phyloP scores from a whole-genome alignment of 2,888 invertebrate species.

The Mythimna loreyi region DNA sequence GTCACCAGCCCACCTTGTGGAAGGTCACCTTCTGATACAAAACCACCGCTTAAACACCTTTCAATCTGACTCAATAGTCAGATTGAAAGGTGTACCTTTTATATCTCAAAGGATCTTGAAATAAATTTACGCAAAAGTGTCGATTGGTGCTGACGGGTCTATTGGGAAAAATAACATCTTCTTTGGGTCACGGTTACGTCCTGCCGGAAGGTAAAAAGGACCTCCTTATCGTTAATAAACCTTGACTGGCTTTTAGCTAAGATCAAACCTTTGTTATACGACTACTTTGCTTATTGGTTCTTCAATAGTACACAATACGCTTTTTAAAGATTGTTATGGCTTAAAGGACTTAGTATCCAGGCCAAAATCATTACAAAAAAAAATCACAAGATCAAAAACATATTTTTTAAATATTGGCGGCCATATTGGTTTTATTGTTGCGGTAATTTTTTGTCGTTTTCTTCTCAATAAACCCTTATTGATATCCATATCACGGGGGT shows the following conservation, averaged over 20 bases:
- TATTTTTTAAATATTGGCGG: too few relatives aligned
- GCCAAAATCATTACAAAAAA: too few relatives aligned
- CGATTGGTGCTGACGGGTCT: constrained; percentile 44
- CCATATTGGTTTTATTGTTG: too few relatives aligned
- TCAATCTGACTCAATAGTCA: neutral
- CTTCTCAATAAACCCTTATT: too few relatives aligned
- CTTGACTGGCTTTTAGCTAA: constrained; percentile 60
- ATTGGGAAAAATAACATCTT: constrained; percentile 51
- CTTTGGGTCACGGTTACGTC: constrained; percentile 28
- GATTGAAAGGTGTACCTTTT: neutral
- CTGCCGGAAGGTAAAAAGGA: constrained; percentile 33
- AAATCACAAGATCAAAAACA: too few relatives aligned
- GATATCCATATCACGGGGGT: too few relatives aligned
- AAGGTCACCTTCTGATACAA: neutral
- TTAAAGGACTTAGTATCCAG: too few relatives aligned
- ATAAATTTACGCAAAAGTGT: constrained; percentile 27
- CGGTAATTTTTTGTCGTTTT: too few relatives aligned
- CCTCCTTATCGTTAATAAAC: constrained; percentile 46
- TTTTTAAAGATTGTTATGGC: neutral
- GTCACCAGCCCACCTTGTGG: neutral
- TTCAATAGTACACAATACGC: neutral
- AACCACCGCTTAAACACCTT: neutral
- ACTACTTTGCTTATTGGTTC: constrained; percentile 7
- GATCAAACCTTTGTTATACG: constrained; percentile 24
- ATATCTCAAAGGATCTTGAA: constrained; percentile 14